phyloP scores from a whole-genome alignment of 2,797 vertebrate species.

The Mastacembelus armatus region DNA sequence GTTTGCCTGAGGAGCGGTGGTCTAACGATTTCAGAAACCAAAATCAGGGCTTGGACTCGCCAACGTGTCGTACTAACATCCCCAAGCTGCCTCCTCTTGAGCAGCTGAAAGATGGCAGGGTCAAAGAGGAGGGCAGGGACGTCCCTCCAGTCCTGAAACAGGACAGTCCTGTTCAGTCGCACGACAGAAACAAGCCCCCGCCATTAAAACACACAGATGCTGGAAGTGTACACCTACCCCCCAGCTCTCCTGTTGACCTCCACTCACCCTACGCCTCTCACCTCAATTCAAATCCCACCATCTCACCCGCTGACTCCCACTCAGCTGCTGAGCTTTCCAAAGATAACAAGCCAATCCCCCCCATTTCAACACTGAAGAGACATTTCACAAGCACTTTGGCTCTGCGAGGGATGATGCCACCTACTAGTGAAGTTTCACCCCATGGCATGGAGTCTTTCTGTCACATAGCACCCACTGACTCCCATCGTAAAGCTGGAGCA shows the following conservation, averaged over 20 bases:
- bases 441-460: not conserved
- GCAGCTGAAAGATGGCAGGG: not conserved
- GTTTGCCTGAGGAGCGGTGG: not conserved
- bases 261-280: not conserved
- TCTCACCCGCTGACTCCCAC: not conserved
- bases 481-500: not conserved
- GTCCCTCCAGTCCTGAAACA: conserved; percentile 23
- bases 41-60: not conserved
- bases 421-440: not conserved
- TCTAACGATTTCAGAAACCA: not conserved
- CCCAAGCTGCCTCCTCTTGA: not conserved
- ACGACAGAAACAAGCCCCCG: conserved; percentile 40
- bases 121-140: not conserved
- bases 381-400: not conserved
- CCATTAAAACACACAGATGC: conserved; percentile 60
- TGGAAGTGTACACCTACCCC: not conserved
- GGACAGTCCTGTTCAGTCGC: not conserved
- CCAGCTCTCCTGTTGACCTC: not conserved
- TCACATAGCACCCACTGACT: not conserved
- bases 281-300: not conserved
- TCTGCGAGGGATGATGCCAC: not conserved
- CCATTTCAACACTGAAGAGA: conserved; percentile 25
- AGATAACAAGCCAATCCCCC: not conserved
- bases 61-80: rapidly evolving
- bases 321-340: not conserved